These are phyloP conservation scores for Choloepus didactylus DNA, from an alignment of 2,797 vertebrate genomes.

Conservation along the genomic window DNA sequence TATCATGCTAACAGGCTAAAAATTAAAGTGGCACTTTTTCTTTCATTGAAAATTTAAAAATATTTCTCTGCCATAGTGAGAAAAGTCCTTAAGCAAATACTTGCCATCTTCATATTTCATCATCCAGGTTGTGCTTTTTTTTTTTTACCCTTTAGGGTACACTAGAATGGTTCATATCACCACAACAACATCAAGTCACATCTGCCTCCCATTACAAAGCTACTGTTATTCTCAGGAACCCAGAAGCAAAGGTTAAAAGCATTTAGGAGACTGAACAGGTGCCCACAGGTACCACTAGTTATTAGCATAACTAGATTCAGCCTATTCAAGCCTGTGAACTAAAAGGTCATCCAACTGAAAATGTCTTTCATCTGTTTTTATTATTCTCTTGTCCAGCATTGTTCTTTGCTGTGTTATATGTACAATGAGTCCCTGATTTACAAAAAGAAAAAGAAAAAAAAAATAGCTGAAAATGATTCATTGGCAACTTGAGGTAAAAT, in stretches of 20 bases:
- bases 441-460: slow-evolving; percentile 57
- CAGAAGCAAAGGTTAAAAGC: slow-evolving; percentile 64
- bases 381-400: slow-evolving; percentile 77
- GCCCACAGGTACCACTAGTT: slow-evolving; percentile 42
- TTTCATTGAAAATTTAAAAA: slow-evolving; percentile 19
- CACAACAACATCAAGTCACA: slow-evolving; percentile 40
- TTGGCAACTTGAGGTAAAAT: slow-evolving; percentile 60
- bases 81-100: slow-evolving; percentile 55
- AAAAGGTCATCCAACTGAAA: slow-evolving; percentile 72
- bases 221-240: slow-evolving; percentile 43
- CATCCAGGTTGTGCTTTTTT: slow-evolving; percentile 58
- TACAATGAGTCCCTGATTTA: slow-evolving; percentile 36
- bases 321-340: slow-evolving; percentile 69
- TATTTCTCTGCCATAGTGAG: slow-evolving; percentile 17
- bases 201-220: slow-evolving; percentile 36
- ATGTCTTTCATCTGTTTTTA: slow-evolving; percentile 79
- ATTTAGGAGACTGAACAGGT: slow-evolving; percentile 58
- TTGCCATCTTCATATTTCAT: slow-evolving; percentile 52
- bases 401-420: slow-evolving; percentile 59
- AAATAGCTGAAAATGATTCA: background rate
- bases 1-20: slow-evolving; percentile 4
- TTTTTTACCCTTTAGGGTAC: slow-evolving; percentile 67
- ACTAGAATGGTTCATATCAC: slow-evolving; percentile 9
- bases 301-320: slow-evolving; percentile 63
- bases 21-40: background rate